Base-by-base conservation (phyloP, 2,888 invertebrate genomes). In the Cryptus armator region DNA sequence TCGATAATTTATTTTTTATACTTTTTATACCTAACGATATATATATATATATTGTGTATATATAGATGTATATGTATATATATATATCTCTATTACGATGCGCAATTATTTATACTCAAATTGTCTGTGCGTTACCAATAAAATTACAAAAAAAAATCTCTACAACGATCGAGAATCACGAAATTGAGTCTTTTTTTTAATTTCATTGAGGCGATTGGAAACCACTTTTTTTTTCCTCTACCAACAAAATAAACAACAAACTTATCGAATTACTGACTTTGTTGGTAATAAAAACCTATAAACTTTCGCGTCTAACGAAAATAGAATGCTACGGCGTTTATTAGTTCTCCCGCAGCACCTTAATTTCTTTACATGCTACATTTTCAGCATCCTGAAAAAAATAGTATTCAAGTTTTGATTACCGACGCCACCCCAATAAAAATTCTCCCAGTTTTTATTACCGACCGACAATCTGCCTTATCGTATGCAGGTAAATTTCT, bases 1-100 rank as follows among this genome's bases (percentile, higher is more conserved):
- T 78, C 64, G 81, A 84, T 84, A 84, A 86, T 86, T 86, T 86
- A 86, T 86, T 86, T 86, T 86, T 86, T 86, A 86, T 86, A 86
- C 86, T 83, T 86, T 86, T 86, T 86, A 85, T 86, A 86, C 85
- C 77, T 79, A 86, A 85, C 62, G 71, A 82, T 59, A 67, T 44
- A 51, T 29, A 56, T 19, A 62, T 59, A 44, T 44, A 24, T n/a
- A 44, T 19, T 29, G 56, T 72, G 19, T n/a, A 56, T 62, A 37
- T 37, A 37, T 37, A 37, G 37, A 37, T 62, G 29, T 16, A 37
- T 66, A 37, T 24, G n/a, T 53, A 70, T 32, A n/a, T 43, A 43
- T 12, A 29, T 19, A 68, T 32, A 46, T 59, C 51, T 64, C 43
- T 70, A 37, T 37, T 37, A 66, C 71, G 51, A 59, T 29, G 7